phyloP scores from a whole-genome alignment of 2,113 vertebrate species.

The Indicator indicator region DNA sequence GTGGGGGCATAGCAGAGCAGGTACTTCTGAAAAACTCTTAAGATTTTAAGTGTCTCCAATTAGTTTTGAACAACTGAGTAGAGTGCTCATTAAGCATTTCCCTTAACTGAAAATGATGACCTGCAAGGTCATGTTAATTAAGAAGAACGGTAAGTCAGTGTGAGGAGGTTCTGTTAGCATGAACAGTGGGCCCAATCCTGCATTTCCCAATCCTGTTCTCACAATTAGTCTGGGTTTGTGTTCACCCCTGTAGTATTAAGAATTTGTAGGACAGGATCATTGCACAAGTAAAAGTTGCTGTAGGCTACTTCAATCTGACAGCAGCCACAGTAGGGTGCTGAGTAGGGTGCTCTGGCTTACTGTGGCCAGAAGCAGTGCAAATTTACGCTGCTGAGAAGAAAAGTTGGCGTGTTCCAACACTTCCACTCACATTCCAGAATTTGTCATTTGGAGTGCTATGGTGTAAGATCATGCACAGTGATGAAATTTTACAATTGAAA shows the following conservation, averaged over 20 bases:
- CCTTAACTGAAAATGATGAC: slow-evolving; percentile 52
- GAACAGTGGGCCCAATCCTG: neutral
- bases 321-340: neutral
- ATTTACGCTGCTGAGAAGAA: neutral
- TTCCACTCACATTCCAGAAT: neutral
- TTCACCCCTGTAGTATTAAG: neutral
- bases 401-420: slow-evolving; percentile 14
- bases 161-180: neutral
- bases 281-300: neutral
- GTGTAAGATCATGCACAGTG: neutral
- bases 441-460: neutral
- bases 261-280: neutral
- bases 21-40: slow-evolving; percentile 9
- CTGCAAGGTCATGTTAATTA: slow-evolving; percentile 64
- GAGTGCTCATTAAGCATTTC: slow-evolving; percentile 57
- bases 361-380: slow-evolving; percentile 8
- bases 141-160: slow-evolving; percentile 19
- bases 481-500: slow-evolving; percentile 43
- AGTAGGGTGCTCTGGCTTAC: neutral
- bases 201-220: neutral
- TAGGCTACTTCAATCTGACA: neutral
- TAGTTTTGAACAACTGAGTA: slow-evolving; percentile 41
- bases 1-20: neutral
- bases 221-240: neutral
- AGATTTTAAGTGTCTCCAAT: slow-evolving; percentile 57